These are phyloP conservation scores for Crocidura indochinensis DNA, from an alignment of 2,797 vertebrate genomes.

Conservation along the genomic window DNA sequence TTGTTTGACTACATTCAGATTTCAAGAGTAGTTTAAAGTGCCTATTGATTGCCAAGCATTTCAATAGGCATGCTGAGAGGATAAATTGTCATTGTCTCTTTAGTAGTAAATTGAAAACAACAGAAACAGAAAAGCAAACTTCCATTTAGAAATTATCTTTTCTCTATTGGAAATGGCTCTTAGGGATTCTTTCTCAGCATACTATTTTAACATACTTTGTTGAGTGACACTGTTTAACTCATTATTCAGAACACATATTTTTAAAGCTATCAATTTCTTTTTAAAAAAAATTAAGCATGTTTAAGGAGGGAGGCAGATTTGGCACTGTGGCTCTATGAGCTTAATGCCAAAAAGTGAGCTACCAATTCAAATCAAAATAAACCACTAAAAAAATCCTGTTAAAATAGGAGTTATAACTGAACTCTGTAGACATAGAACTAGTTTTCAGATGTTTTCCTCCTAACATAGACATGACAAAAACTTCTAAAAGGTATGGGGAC, in stretches of 20 bases:
- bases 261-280: slow-evolving; percentile 63
- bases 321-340: slow-evolving; percentile 9
- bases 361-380: slow-evolving; percentile 68
- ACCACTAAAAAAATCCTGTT: background rate
- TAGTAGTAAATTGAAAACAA: background rate
- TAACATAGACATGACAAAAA: slow-evolving; percentile 47
- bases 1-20: background rate
- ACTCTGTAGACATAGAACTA: slow-evolving; percentile 39
- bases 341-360: slow-evolving; percentile 74
- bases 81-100: background rate
- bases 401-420: slow-evolving; percentile 62
- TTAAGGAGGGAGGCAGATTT: slow-evolving; percentile 19
- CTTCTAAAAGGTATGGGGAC: slow-evolving; percentile 62
- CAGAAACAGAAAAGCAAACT: background rate
- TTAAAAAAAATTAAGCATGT: slow-evolving; percentile 65
- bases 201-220: slow-evolving; percentile 9
- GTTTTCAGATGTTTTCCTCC: slow-evolving; percentile 50
- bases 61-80: background rate
- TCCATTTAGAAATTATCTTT: slow-evolving; percentile 1
- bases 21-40: slow-evolving; percentile 47
- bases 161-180: background rate
- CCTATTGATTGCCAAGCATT: background rate
- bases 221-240: slow-evolving; percentile 46
- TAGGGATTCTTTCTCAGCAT: background rate
- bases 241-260: slow-evolving; percentile 40